Percentiles rank a stretch among this genome's conserved stretches.
Conservation (phyloP, 2,888 invertebrate species). For the Agrochola lychnidis region DNA sequence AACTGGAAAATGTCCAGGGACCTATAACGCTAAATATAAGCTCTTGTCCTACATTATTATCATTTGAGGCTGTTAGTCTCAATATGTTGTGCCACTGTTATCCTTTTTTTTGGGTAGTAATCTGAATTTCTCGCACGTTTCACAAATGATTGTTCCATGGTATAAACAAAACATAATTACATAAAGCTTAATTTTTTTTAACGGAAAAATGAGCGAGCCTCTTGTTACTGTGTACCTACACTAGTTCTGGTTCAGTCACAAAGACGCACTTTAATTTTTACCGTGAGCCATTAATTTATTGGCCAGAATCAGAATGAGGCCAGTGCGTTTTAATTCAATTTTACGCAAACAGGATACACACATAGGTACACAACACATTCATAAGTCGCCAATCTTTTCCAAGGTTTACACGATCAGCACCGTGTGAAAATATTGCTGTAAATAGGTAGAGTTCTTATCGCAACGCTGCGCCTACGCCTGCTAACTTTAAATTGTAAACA, state of each 20-base stretch:
- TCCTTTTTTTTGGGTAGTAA: not conserved
- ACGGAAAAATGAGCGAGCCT: not conserved
- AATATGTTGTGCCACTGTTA: not conserved
- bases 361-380: conserved; percentile 41
- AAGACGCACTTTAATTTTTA: not conserved
- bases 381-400: conserved; percentile 46
- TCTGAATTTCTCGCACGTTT: not conserved
- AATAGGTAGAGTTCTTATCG: conserved; percentile 42
- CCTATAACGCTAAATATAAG: not conserved
- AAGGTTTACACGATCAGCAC: conserved; percentile 42
- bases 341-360: conserved; percentile 54
- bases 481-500: conserved; percentile 39
- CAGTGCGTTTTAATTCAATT: conserved; percentile 34
- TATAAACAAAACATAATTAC: not conserved
- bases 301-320: conserved; percentile 26
- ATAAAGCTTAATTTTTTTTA: not conserved
- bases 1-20: conserved; percentile 15
- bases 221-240: not conserved
- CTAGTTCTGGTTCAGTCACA: not conserved
- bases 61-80: not conserved
- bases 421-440: conserved; percentile 54
- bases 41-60: not conserved
- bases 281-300: conserved; percentile 12
- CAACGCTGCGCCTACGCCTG: conserved; percentile 1
- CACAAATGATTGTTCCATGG: not conserved